phyloP scores from a whole-genome alignment of 2,888 invertebrate genomes.

The Salpingus planirostris region DNA sequence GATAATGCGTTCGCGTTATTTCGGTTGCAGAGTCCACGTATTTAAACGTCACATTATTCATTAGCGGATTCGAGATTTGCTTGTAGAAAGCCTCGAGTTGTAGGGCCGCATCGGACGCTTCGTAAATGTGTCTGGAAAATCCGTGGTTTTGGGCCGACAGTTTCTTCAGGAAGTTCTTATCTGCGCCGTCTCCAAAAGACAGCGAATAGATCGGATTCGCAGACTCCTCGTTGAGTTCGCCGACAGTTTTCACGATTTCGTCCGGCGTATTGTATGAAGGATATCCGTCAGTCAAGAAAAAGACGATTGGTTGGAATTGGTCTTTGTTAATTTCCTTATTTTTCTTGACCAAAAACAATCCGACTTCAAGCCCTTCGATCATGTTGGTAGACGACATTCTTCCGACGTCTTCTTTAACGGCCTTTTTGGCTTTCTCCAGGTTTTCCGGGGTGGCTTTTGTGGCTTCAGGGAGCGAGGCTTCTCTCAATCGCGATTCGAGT shows the following conservation, averaged over 20 bases:
- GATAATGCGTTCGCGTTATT: slow-evolving; percentile 49
- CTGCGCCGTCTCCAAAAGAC: slow-evolving; percentile 63
- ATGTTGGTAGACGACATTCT: slow-evolving; percentile 67
- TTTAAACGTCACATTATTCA: slow-evolving; percentile 55
- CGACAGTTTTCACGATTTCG: no score
- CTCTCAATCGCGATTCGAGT: no score
- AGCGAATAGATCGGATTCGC: slow-evolving; percentile 56
- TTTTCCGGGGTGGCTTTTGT: slow-evolving; percentile 47
- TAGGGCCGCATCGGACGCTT: slow-evolving; percentile 57
- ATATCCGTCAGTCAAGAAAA: slow-evolving; percentile 60
- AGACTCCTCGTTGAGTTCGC: slow-evolving; percentile 45
- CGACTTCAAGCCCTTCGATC: slow-evolving; percentile 51
- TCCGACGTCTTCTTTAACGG: slow-evolving; percentile 50
- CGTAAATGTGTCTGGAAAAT: slow-evolving; percentile 62
- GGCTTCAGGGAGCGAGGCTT: slow-evolving; percentile 42
- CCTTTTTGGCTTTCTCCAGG: slow-evolving; percentile 51
- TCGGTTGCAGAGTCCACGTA: slow-evolving; percentile 52
- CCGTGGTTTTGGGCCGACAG: slow-evolving; percentile 57
- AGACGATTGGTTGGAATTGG: slow-evolving; percentile 50
- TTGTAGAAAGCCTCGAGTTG: slow-evolving; percentile 60
- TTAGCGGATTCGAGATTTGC: slow-evolving; percentile 59
- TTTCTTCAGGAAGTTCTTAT: slow-evolving; percentile 56
- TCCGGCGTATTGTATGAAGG: no score
- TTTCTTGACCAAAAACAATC: slow-evolving; percentile 31
- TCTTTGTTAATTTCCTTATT: slow-evolving; percentile 19